These are phyloP conservation scores for Embiotoca jacksoni DNA, from an alignment of 2,113 vertebrate species.

Conservation along the genomic window DNA sequence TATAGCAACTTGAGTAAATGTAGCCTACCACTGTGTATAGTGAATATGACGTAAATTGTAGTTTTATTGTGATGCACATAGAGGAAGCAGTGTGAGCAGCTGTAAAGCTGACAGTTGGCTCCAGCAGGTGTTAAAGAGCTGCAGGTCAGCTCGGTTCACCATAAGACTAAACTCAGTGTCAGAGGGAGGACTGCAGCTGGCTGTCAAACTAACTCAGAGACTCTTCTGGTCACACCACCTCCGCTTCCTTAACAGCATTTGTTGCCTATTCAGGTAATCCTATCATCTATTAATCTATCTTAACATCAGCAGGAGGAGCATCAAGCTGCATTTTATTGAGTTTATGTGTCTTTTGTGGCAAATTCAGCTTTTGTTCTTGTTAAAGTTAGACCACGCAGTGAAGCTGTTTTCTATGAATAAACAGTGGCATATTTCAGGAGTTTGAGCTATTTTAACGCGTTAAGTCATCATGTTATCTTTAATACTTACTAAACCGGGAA, in stretches of 20 bases:
- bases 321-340: background rate
- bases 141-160: background rate
- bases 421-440: too few species aligned
- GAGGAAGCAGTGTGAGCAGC: background rate
- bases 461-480: too few species aligned
- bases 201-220: background rate
- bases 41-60: too few species aligned
- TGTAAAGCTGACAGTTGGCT: constrained; percentile 2
- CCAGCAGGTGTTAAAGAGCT: constrained; percentile 2
- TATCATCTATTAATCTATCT: background rate
- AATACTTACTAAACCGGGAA: too few species aligned
- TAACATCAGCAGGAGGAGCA: background rate
- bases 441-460: too few species aligned
- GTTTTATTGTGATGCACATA: too few species aligned
- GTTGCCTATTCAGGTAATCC: background rate
- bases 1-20: too few species aligned
- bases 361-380: too few species aligned
- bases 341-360: background rate
- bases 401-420: background rate
- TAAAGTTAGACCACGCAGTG: background rate
- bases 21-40: too few species aligned
- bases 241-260: background rate
- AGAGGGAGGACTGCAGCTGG: background rate
- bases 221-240: background rate
- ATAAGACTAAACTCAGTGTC: background rate